Percentiles rank a stretch among this genome's conserved stretches.
Conservation (phyloP, 2,113 vertebrate genomes). For the Colinus virginianus region DNA sequence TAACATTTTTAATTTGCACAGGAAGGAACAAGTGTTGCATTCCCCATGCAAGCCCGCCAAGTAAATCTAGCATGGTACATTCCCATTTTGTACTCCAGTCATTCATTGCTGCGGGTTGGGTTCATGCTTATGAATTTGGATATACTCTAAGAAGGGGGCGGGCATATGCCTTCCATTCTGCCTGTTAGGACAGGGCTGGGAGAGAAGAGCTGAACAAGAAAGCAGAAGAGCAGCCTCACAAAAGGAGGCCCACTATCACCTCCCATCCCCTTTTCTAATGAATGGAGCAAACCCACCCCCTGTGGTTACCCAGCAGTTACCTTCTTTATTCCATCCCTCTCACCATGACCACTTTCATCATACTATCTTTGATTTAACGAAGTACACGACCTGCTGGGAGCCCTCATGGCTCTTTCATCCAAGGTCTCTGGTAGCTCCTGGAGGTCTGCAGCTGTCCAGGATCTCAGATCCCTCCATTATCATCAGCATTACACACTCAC, state of each 20-base stretch:
- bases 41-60: not conserved
- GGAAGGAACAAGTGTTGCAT: not conserved
- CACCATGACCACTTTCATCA: not conserved
- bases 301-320: not conserved
- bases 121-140: not conserved
- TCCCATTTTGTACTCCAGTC: not conserved
- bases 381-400: not conserved
- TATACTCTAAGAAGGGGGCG: not conserved
- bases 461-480: not conserved
- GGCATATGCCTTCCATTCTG: not conserved
- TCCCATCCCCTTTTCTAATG: not conserved
- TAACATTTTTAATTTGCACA: not conserved
- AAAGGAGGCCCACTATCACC: not conserved
- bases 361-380: not conserved
- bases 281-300: not conserved
- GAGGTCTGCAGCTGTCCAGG: not conserved
- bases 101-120: not conserved
- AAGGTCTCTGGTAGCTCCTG: not conserved
- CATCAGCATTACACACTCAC: accelerated
- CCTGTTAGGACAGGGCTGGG: not conserved
- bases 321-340: not conserved
- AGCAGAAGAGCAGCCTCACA: not conserved
- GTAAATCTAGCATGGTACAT: not conserved
- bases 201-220: not conserved
- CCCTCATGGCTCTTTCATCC: not conserved